A percentile compares a stretch with the other conserved stretches of the same genome.
Conservation (phyloP, 2,888 invertebrate genomes). For the Macropis europaea region DNA sequence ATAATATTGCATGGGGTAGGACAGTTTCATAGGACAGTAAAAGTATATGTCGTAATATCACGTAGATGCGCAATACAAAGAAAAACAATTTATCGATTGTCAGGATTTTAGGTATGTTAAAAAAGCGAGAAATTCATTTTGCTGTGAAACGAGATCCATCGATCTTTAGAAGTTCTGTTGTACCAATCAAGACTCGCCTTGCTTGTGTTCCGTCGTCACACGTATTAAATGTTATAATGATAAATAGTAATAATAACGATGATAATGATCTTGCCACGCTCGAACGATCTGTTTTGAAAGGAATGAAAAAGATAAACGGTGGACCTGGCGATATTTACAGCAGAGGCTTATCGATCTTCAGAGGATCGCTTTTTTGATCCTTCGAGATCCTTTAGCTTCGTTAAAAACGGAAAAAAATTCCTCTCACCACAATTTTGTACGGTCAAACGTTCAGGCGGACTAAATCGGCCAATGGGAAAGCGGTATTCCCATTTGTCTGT, state of each 20-base stretch:
- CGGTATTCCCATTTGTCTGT: slow-evolving; percentile 60
- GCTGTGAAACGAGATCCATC: slow-evolving; percentile 20
- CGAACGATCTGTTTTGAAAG: slow-evolving; percentile 32
- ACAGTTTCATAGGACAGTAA: slow-evolving; percentile 45
- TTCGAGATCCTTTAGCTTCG: slow-evolving; percentile 38
- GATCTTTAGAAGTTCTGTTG: slow-evolving; percentile 15
- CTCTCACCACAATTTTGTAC: slow-evolving; percentile 48
- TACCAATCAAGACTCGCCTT: too few relatives aligned
- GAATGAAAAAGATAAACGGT: slow-evolving; percentile 17
- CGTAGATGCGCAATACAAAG: too few relatives aligned
- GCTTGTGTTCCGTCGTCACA: slow-evolving; percentile 44
- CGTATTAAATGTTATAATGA: too few relatives aligned
- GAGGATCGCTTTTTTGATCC: slow-evolving; percentile 40
- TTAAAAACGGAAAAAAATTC: slow-evolving; percentile 25
- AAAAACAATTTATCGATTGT: slow-evolving; percentile 42
- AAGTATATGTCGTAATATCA: slow-evolving; percentile 37
- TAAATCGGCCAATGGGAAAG: slow-evolving; percentile 59
- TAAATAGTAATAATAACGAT: slow-evolving; percentile 12
- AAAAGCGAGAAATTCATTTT: slow-evolving; percentile 22
- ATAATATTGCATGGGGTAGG: slow-evolving; percentile 55
- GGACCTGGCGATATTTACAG: slow-evolving; percentile 37
- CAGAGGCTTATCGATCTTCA: slow-evolving; percentile 29
- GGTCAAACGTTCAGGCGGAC: slow-evolving; percentile 34
- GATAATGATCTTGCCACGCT: slow-evolving; percentile 43
- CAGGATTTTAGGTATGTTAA: slow-evolving; percentile 19